phyloP scores from a whole-genome alignment of 2,797 vertebrate genomes.

The Pteropus rufus region DNA sequence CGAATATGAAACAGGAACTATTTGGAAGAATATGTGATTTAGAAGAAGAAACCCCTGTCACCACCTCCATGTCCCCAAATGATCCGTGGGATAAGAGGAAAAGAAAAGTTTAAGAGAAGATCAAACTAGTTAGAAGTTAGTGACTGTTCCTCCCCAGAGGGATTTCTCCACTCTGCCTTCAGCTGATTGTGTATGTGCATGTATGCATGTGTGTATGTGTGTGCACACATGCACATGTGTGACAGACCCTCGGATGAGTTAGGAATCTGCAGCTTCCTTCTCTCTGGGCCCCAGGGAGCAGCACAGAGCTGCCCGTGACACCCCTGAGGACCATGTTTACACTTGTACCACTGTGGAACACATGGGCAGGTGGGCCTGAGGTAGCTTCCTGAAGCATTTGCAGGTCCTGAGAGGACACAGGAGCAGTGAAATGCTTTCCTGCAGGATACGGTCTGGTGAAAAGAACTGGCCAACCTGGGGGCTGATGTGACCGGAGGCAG shows the following conservation, averaged over 20 bases:
- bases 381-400: not conserved
- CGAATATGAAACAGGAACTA: not conserved
- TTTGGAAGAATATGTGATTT: not conserved
- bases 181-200: not conserved
- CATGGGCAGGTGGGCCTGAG: not conserved
- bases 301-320: not conserved
- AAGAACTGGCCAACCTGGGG: not conserved
- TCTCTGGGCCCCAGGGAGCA: not conserved
- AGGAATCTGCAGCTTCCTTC: not conserved
- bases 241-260: not conserved
- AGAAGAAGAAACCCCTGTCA: not conserved
- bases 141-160: not conserved
- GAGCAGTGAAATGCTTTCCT: not conserved
- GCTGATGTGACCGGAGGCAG: not conserved
- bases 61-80: not conserved
- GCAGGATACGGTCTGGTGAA: not conserved
- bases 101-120: not conserved
- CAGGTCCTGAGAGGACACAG: not conserved
- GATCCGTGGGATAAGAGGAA: not conserved
- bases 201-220: rapidly evolving
- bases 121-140: not conserved
- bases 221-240: rapidly evolving
- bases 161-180: not conserved
- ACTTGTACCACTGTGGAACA: rapidly evolving
- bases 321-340: not conserved